Evolutionary conservation across 2,888 invertebrate species (phyloP).

Genomic region (Acrocera orbiculus): DNA sequence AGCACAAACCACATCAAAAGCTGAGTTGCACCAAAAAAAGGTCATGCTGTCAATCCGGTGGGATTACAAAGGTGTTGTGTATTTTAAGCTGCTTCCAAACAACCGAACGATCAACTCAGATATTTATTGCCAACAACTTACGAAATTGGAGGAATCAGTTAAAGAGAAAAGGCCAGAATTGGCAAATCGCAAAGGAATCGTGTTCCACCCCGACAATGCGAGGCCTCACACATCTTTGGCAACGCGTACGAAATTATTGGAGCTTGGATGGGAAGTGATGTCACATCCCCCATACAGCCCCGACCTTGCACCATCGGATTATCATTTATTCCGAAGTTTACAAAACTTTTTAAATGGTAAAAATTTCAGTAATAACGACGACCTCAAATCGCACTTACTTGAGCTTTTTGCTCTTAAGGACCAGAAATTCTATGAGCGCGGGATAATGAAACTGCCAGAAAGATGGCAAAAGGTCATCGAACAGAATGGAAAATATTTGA

Average conservation of each 20-base stretch:
- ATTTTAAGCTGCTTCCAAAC: constrained; percentile 9
- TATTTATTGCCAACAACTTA: constrained; percentile 14
- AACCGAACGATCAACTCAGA: constrained; percentile 12
- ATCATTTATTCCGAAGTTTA: background rate
- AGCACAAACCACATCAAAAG: background rate
- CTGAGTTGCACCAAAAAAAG: constrained; percentile 6
- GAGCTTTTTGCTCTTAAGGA: no score
- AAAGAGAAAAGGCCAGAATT: no score
- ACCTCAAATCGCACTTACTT: background rate
- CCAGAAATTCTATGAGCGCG: no score
- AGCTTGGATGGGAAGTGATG: constrained; percentile 13
- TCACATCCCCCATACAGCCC: background rate
- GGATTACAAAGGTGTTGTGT: constrained; percentile 14
- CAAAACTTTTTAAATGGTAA: constrained; percentile 1
- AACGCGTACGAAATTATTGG: constrained; percentile 13
- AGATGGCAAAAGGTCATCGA: no score
- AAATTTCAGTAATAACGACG: background rate
- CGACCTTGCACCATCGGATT: background rate
- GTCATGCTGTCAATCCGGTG: constrained; percentile 14
- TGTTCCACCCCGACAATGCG: constrained; percentile 3
- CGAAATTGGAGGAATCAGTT: no score
- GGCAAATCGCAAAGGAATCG: constrained; percentile 2
- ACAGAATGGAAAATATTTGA: no score
- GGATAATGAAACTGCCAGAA: no score
- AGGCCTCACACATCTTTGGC: constrained; percentile 9